Percentiles rank a stretch among this genome's conserved stretches.
phyloP scores from a whole-genome alignment of 1,140 invertebrate genomes.

The Himalopsyche phryganea region DNA sequence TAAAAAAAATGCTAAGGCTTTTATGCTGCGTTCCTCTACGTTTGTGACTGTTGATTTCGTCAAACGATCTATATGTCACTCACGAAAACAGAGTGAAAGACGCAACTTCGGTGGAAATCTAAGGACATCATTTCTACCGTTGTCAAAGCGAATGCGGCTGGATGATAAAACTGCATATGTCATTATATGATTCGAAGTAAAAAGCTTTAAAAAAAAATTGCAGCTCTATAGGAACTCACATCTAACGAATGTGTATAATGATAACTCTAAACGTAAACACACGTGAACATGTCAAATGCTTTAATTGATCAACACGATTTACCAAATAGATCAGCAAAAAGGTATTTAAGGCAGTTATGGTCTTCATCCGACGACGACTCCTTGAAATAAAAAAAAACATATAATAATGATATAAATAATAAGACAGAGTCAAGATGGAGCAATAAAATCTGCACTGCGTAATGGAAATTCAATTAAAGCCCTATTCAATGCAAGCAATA shows the following conservation, averaged over 20 bases:
- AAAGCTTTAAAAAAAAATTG: constrained; percentile 30
- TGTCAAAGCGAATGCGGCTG: constrained; percentile 23
- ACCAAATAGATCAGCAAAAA: constrained; percentile 58
- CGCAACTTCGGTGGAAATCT: background rate
- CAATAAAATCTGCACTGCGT: too few relatives aligned
- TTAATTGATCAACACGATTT: constrained; percentile 41
- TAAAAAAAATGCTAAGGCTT: background rate
- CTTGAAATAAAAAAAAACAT: constrained; percentile 31
- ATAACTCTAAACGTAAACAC: constrained; percentile 24
- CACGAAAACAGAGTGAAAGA: background rate
- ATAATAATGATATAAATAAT: too few relatives aligned
- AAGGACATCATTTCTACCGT: constrained; percentile 9
- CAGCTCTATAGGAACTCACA: constrained; percentile 32
- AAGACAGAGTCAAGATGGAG: too few relatives aligned
- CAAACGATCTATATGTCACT: too few relatives aligned
- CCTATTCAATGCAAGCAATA: too few relatives aligned
- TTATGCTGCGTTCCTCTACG: background rate
- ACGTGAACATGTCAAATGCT: constrained; percentile 25
- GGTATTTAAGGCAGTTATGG: constrained; percentile 63
- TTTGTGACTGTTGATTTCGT: too few relatives aligned
- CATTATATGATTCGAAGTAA: background rate
- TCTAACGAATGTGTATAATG: constrained; percentile 26
- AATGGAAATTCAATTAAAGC: too few relatives aligned
- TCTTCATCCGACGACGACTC: constrained; percentile 55
- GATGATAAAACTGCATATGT: constrained; percentile 1